Evolutionary conservation across 2,888 invertebrate genomes (phyloP).

Genomic region (Drosophila neoperkinsi): DNA sequence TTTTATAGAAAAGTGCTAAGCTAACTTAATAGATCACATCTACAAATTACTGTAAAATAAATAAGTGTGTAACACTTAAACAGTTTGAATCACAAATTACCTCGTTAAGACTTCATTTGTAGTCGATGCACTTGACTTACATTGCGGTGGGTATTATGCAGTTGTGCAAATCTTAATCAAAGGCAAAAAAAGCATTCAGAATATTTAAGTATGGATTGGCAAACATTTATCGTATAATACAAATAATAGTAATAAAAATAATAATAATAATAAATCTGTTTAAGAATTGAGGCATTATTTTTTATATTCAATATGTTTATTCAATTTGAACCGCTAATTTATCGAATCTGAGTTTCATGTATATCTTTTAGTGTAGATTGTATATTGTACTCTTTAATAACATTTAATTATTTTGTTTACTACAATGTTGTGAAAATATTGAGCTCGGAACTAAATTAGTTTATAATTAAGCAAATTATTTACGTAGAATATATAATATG

Average conservation of each 20-base stretch:
- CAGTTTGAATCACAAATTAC: constrained; percentile 18
- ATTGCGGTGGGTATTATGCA: background rate
- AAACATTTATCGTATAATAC: too few species aligned
- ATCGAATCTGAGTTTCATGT: background rate
- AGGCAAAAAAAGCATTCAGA: background rate
- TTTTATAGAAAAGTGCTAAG: constrained; percentile 42
- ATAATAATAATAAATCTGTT: background rate
- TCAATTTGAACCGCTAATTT: background rate
- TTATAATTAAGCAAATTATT: background rate
- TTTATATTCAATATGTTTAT: background rate
- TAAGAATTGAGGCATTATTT: background rate
- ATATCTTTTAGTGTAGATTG: background rate
- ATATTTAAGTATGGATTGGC: background rate
- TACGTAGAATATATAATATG: background rate
- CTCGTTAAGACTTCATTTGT: background rate
- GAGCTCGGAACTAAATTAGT: background rate
- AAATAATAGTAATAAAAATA: background rate
- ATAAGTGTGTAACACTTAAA: constrained; percentile 2
- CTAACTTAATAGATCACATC: background rate
- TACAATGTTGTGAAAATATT: background rate
- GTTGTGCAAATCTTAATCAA: background rate
- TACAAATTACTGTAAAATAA: constrained; percentile 10
- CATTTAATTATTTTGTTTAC: constrained; percentile 5
- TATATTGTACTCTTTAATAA: background rate
- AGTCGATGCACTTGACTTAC: background rate